A percentile compares a stretch with the other conserved stretches of the same genome.
Evolutionary conservation across 2,888 invertebrate species (phyloP).

Genomic region (Himalopsyche tibetana): DNA sequence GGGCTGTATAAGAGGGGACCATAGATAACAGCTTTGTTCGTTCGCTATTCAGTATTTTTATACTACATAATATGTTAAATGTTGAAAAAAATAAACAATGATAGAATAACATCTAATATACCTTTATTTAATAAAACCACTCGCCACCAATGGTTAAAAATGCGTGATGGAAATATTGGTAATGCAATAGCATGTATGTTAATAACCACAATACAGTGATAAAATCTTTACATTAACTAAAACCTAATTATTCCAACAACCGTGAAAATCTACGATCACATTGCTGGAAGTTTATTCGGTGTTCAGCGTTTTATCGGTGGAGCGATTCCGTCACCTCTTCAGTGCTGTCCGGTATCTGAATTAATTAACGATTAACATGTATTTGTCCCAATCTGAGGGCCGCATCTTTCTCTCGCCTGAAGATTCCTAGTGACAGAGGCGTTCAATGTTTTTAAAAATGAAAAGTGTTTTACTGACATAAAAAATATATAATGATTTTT

Average conservation of each 20-base stretch:
- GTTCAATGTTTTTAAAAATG: not conserved
- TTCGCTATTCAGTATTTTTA: too few relatives aligned
- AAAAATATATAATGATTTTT: too few relatives aligned
- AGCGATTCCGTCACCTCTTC: conserved; percentile 39
- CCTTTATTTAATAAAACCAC: not conserved
- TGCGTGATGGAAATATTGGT: conserved; percentile 12
- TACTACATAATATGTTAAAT: too few relatives aligned
- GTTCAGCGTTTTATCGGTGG: conserved; percentile 27
- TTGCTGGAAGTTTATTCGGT: conserved; percentile 16
- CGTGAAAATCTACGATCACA: conserved; percentile 34
- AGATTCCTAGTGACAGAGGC: conserved; percentile 5
- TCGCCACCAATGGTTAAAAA: not conserved
- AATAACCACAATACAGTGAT: conserved; percentile 27
- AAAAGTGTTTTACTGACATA: too few relatives aligned
- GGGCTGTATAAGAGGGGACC: too few relatives aligned
- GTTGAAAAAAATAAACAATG: too few relatives aligned
- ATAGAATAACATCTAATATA: too few relatives aligned
- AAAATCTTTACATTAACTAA: conserved; percentile 20
- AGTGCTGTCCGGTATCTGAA: conserved; percentile 58
- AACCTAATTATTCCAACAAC: conserved; percentile 30
- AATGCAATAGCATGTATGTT: conserved; percentile 25
- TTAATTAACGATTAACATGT: conserved; percentile 65
- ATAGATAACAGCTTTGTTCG: too few relatives aligned
- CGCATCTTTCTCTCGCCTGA: conserved; percentile 49
- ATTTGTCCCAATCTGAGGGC: conserved; percentile 58